Evolutionary conservation across 1,140 invertebrate species (phyloP), one percentile per base, ranked within the genome.

Genomic region (Nylanderia fulva): DNA sequence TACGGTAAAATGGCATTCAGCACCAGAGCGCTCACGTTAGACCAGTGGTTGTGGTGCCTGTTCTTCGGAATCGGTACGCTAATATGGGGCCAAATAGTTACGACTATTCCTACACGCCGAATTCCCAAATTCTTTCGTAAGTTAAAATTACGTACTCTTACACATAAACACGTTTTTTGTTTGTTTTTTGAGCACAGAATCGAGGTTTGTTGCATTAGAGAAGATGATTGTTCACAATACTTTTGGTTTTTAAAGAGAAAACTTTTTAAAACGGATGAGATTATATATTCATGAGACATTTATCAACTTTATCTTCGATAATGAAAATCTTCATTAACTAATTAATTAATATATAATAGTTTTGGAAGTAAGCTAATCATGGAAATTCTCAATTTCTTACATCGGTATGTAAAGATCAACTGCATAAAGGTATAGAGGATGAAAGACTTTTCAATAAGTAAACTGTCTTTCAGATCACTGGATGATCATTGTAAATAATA

Each of bases 41-140:
- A 99, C 90, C 99, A 99, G 95, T 99, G 99, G 99, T 95, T 99
- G 93, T 99, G 99, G 99, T 99, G 99, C 95, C 94, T 99, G 92
- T 98, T 99, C 95, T 99, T 99, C 95, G 99, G 99, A 75, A 95
- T 99, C 89, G 99, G 99, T 90, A 98, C 98, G 54, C 96, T 99
- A 68, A 95, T 99, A 63, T 99, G 99, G 99, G 99, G 98, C 89
- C 99, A 99, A 96, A 95, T 99, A 89, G 97, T 99, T 91, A 99
- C 99, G 91, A 98, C 98, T 91, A 96, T 99, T 94, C 99, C 99
- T 93, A 99, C 99, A 60, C 96, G 98, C 94, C 98, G 97, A 95
- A 97, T 99, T 93, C 99, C 99, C 91, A 99, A 99, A 98, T 98
- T 90, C 96, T 98, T 94, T 98, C 97, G 98, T 98, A 96, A 97